A percentile compares a stretch with the other conserved stretches of the same genome.
Evolutionary conservation across 2,797 vertebrate genomes (phyloP).

Genomic region (Pangasius mekongensis): DNA sequence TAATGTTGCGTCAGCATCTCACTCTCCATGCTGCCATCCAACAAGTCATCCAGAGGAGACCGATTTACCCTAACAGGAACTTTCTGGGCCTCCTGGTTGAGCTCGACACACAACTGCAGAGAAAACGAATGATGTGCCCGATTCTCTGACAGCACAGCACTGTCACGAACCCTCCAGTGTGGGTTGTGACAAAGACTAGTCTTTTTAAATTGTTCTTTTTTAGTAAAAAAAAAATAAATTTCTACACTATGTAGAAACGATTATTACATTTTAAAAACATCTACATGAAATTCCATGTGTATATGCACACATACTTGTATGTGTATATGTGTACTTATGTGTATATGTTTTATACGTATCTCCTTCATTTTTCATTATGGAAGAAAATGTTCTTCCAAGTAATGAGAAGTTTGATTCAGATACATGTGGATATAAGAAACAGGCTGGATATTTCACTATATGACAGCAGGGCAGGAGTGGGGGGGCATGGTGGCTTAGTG

Average conservation of each 20-base stretch:
- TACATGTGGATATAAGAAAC: background rate
- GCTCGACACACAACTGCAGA: constrained; percentile 73
- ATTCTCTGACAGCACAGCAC: constrained; percentile 69
- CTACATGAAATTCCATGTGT: background rate
- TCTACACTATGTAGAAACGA: background rate
- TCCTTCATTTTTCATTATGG: background rate
- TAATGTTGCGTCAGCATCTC: constrained; percentile 86
- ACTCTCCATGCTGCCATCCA: constrained; percentile 81
- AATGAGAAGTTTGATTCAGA: background rate
- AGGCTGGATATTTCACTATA: constrained; percentile 10
- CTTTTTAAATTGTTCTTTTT: background rate
- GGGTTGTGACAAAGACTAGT: constrained; percentile 12
- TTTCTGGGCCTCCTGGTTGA: constrained; percentile 78
- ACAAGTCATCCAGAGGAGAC: constrained; percentile 76
- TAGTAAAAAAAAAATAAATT: background rate
- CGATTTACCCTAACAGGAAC: constrained; percentile 81
- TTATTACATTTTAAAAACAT: background rate
- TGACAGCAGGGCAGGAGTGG: too few species aligned
- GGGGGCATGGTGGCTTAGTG: too few species aligned
- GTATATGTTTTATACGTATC: background rate
- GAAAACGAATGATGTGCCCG: constrained; percentile 75
- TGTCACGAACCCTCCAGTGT: background rate
- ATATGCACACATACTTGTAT: background rate
- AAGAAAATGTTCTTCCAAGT: background rate
- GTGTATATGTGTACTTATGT: background rate